These are phyloP conservation scores for Drosophila cognata DNA, from an alignment of 2,888 invertebrate genomes.

Conservation along the genomic window DNA sequence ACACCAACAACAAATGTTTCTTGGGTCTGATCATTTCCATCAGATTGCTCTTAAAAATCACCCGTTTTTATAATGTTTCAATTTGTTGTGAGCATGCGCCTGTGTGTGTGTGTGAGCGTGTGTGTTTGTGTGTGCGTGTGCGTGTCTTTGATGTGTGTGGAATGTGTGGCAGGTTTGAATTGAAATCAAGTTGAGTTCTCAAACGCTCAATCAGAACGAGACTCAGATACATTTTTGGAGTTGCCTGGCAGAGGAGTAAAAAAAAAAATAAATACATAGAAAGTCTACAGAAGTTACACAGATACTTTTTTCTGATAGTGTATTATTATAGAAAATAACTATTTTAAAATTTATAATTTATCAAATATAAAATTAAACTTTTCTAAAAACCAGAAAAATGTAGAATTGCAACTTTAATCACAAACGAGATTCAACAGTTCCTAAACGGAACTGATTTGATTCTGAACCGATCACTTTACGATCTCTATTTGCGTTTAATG, in stretches of 20 bases:
- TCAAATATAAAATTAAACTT: background rate
- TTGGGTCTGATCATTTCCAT: constrained; percentile 34
- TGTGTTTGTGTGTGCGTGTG: background rate
- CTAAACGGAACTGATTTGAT: too few relatives aligned
- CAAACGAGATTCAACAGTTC: too few relatives aligned
- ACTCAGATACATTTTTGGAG: background rate
- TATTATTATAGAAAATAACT: background rate
- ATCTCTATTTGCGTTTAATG: background rate
- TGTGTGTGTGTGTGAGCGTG: background rate
- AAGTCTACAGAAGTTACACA: background rate
- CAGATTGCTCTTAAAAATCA: constrained; percentile 26
- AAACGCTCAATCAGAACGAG: constrained; percentile 18
- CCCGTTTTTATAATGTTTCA: constrained; percentile 13
- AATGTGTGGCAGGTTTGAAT: constrained; percentile 13
- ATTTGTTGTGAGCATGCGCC: constrained; percentile 8
- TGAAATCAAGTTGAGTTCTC: constrained; percentile 20
- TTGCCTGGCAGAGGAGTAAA: constrained; percentile 19
- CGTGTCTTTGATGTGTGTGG: background rate
- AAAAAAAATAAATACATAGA: background rate
- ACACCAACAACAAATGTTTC: constrained; percentile 10
- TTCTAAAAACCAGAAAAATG: too few relatives aligned
- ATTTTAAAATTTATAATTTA: background rate
- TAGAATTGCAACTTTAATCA: too few relatives aligned
- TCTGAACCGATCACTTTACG: background rate
- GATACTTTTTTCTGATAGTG: background rate